A percentile compares a stretch with the other conserved stretches of the same genome.
Conservation (phyloP, 2,888 invertebrate genomes). For the Ganaspis brasiliensis region DNA sequence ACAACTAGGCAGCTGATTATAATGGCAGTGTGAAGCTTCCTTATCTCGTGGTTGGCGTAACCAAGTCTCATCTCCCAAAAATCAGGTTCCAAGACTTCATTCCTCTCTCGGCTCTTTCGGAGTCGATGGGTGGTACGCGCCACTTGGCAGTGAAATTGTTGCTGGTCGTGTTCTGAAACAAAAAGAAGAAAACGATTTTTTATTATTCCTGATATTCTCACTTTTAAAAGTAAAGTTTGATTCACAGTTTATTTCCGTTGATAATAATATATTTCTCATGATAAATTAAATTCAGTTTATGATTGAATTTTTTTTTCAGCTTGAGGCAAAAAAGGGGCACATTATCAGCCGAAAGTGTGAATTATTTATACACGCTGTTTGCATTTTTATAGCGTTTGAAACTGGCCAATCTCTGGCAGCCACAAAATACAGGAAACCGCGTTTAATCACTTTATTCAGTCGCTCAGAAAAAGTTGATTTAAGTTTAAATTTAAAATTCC, state of each 20-base stretch:
- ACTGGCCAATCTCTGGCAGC: conserved; percentile 4
- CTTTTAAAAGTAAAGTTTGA: not conserved
- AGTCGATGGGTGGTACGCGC: conserved; percentile 24
- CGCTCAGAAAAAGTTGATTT: conserved; percentile 17
- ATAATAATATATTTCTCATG: no score
- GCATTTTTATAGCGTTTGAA: conserved; percentile 25
- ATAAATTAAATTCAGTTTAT: no score
- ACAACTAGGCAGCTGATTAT: conserved; percentile 63
- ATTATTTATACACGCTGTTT: conserved; percentile 30
- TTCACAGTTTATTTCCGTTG: no score
- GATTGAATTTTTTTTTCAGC: no score
- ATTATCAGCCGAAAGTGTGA: not conserved
- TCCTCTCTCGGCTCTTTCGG: conserved; percentile 33
- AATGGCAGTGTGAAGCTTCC: conserved; percentile 48
- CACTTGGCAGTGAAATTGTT: conserved; percentile 53
- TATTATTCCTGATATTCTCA: not conserved
- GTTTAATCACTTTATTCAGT: not conserved
- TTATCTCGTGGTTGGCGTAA: conserved; percentile 45
- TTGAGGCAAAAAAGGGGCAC: no score
- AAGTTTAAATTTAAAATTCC: conserved; percentile 15
- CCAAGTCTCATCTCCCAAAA: conserved; percentile 42
- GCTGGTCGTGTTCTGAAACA: conserved; percentile 60
- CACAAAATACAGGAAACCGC: conserved; percentile 14
- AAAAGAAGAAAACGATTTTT: conserved; percentile 4
- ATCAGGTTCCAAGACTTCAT: conserved; percentile 34